These are phyloP conservation scores for Diuraphis noxia DNA, from an alignment of 1,140 invertebrate genomes.

Conservation along the genomic window DNA sequence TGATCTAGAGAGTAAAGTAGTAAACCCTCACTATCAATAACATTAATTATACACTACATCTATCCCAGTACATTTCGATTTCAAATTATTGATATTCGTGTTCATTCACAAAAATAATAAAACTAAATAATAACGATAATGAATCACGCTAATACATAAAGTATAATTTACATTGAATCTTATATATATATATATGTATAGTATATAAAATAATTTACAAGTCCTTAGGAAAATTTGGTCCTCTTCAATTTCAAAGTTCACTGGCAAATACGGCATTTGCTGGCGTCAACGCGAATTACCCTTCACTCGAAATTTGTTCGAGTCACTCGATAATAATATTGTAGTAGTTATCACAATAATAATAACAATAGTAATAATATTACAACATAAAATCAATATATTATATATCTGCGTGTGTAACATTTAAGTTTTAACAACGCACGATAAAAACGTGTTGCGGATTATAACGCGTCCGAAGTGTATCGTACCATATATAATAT, in stretches of 20 bases:
- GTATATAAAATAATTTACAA: neutral
- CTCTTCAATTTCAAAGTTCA: neutral
- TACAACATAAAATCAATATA: neutral
- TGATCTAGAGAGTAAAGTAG: too few relatives aligned
- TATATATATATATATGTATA: neutral
- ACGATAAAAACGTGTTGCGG: neutral
- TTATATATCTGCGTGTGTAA: neutral
- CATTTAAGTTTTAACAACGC: conserved; percentile 2
- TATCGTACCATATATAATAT: neutral
- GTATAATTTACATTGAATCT: neutral
- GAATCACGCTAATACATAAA: neutral
- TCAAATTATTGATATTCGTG: neutral
- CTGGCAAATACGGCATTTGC: neutral
- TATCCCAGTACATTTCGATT: neutral
- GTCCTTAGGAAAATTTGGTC: neutral
- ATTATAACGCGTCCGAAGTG: neutral
- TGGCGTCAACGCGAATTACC: neutral
- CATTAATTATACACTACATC: neutral
- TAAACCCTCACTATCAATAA: neutral
- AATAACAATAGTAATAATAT: neutral
- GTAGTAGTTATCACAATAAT: neutral
- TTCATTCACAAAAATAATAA: neutral
- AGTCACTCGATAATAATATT: neutral
- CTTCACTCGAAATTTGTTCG: neutral
- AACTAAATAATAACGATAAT: conserved; percentile 7